A percentile compares a stretch with the other conserved stretches of the same genome.
phyloP scores from a whole-genome alignment of 2,797 vertebrate genomes.

The Enteromius mattozi region DNA sequence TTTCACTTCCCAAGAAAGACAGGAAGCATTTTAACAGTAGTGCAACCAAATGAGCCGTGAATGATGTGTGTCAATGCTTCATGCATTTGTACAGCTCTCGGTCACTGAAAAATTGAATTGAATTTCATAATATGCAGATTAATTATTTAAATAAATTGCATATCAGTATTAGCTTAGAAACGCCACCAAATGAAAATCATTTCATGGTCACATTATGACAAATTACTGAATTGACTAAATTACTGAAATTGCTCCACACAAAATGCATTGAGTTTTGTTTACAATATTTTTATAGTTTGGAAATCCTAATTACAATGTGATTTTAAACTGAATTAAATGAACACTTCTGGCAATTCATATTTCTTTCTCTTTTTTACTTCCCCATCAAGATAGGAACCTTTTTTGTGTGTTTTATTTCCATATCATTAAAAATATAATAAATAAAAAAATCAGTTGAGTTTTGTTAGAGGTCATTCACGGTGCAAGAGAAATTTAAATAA shows the following conservation, averaged over 20 bases:
- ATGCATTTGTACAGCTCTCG: neutral
- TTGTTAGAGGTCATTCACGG: neutral
- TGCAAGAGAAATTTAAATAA: neutral
- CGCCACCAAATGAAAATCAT: neutral
- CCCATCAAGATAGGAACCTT: neutral
- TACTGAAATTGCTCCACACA: neutral
- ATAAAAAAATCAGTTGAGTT: neutral
- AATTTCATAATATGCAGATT: neutral
- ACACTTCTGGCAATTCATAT: neutral
- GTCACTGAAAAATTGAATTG: neutral
- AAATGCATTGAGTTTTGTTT: neutral
- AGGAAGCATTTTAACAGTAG: neutral
- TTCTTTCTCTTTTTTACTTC: neutral
- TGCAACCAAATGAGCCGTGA: neutral
- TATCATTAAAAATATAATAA: neutral
- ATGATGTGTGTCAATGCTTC: neutral
- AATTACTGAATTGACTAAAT: no score
- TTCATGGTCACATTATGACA: neutral
- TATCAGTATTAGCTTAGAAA: neutral
- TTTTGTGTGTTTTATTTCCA: neutral
- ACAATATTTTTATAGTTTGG: neutral
- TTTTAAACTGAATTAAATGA: neutral
- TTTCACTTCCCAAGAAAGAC: conserved; percentile 7
- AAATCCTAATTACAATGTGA: neutral
- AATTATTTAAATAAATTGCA: neutral